Evolutionary conservation across 2,113 vertebrate genomes (phyloP).

Genomic region (Toxotes jaculatrix): DNA sequence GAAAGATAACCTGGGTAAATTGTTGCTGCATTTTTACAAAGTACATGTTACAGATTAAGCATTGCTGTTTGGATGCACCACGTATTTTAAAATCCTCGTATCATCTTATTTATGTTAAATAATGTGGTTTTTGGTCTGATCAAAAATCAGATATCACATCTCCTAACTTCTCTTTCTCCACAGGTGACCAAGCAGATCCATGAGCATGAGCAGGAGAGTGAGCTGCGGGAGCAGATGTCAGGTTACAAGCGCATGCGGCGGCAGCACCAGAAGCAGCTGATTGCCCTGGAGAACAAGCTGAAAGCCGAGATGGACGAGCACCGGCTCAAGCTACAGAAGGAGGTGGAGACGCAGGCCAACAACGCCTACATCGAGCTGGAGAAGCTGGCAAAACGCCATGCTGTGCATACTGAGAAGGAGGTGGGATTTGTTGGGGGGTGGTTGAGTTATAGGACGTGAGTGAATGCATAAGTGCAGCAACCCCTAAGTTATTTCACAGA

Average conservation of each 20-base stretch:
- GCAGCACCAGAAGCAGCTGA: constrained; percentile 99
- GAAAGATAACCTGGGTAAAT: not conserved
- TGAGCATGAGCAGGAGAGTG: constrained; percentile 99
- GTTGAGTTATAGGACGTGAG: not conserved
- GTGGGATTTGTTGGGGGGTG: constrained; percentile 76
- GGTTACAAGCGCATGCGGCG: constrained; percentile 99
- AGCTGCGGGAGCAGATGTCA: constrained; percentile 99
- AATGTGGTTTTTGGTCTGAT: not conserved
- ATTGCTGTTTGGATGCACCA: not conserved
- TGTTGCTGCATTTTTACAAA: not conserved
- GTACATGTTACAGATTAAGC: not conserved
- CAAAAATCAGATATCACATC: not conserved
- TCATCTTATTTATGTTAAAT: not conserved
- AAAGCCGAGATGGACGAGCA: constrained; percentile 99
- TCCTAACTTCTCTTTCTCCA: not conserved
- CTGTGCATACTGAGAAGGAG: constrained; percentile 96
- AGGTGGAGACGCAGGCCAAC: constrained; percentile 99
- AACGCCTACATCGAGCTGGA: constrained; percentile 99
- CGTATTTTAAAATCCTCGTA: not conserved
- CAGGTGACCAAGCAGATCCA: constrained; percentile 99
- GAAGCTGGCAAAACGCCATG: constrained; percentile 98
- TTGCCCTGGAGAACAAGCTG: constrained; percentile 99
- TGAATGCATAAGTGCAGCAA: constrained; percentile 10
- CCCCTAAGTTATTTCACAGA: constrained; percentile 40
- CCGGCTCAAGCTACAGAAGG: constrained; percentile 98